phyloP scores from a whole-genome alignment of 2,113 vertebrate species.

The Albula goreensis region DNA sequence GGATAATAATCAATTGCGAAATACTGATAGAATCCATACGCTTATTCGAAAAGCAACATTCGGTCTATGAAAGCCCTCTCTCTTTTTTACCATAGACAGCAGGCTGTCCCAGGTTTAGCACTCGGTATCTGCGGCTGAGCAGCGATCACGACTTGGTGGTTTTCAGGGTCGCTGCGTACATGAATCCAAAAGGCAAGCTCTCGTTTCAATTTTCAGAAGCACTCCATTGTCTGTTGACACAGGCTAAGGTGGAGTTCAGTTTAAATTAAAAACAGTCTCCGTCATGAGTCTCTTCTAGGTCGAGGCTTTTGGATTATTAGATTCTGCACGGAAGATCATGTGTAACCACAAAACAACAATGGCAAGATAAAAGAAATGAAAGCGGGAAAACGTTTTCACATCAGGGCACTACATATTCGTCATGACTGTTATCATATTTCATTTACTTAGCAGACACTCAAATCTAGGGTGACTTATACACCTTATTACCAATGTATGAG shows the following conservation, averaged over 20 bases:
- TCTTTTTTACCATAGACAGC: neutral
- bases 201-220: neutral
- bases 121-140: neutral
- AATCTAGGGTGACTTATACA: neutral
- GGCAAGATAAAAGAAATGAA: neutral
- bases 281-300: neutral
- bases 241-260: neutral
- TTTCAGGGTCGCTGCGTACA: neutral
- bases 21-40: slow-evolving; percentile 8
- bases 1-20: neutral
- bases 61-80: neutral
- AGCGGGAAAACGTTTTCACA: too few species aligned
- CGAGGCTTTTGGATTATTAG: neutral
- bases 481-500: neutral
- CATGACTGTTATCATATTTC: neutral
- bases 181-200: neutral
- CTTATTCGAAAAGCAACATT: neutral
- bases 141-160: neutral
- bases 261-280: neutral
- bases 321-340: neutral
- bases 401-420: too few species aligned
- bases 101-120: neutral
- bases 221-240: neutral
- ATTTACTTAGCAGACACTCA: neutral
- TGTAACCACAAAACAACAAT: neutral